phyloP scores from a whole-genome alignment of 2,888 invertebrate species.

The Eilema sororculum region DNA sequence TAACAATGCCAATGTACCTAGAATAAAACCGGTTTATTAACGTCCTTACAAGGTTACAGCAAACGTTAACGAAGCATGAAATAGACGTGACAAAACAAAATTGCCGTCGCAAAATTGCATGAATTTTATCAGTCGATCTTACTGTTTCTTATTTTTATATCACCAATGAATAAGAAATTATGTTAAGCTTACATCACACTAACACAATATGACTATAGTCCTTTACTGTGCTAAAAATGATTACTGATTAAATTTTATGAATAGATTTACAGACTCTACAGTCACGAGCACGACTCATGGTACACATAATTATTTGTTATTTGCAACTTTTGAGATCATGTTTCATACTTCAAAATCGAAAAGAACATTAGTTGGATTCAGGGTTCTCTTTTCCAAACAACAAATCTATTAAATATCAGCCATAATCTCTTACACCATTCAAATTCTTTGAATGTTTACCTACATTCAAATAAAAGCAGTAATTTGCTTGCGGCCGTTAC shows the following conservation, averaged over 20 bases:
- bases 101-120: constrained; percentile 10
- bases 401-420: not conserved
- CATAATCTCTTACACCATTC: not conserved
- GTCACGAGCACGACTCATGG: not conserved
- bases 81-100: constrained; percentile 21
- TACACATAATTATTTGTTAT: not conserved
- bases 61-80: constrained; percentile 16
- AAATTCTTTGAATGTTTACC: not conserved
- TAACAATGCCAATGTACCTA: constrained; percentile 14
- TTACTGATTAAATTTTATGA: not conserved
- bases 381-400: not conserved
- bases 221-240: not conserved
- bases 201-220: not conserved
- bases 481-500: constrained; percentile 24
- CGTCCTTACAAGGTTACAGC: constrained; percentile 20
- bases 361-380: not conserved
- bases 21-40: constrained; percentile 16
- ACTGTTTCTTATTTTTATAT: constrained; percentile 4
- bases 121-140: constrained; percentile 6
- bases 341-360: not conserved
- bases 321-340: not conserved
- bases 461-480: constrained; percentile 15
- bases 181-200: not conserved
- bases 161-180: not conserved
- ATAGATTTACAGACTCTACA: too few species aligned